Conservation (phyloP, 2,797 vertebrate genomes). For the Odontamblyopus rebecca region DNA sequence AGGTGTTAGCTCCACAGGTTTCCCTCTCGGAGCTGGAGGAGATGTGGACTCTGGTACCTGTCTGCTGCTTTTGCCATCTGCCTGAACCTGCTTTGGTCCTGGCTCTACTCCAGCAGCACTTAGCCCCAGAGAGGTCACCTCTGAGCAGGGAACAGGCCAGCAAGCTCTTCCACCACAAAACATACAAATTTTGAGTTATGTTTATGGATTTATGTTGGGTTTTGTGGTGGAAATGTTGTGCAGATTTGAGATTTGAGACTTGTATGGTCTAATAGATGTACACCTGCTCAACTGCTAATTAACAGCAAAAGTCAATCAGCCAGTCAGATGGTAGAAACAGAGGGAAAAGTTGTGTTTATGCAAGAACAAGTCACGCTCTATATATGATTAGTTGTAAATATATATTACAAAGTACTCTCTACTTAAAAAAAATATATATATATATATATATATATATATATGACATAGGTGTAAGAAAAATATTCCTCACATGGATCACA, state of each 20-base stretch:
- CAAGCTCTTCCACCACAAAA: conserved; percentile 12
- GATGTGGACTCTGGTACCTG: conserved; percentile 45
- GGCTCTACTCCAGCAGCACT: conserved; percentile 59
- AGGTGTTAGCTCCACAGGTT: conserved; percentile 73
- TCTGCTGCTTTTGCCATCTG: conserved; percentile 68
- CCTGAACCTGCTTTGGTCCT: conserved; percentile 45
- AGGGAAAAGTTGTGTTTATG: neutral
- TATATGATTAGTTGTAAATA: neutral
- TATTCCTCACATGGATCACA: too few relatives aligned
- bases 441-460: too few relatives aligned
- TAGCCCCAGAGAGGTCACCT: conserved; percentile 62
- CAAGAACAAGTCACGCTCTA: neutral
- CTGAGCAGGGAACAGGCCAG: conserved; percentile 28
- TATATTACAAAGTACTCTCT: neutral
- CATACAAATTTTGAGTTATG: neutral
- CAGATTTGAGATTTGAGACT: neutral
- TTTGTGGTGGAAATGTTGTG: neutral
- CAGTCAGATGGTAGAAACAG: neutral
- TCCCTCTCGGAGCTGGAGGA: conserved; percentile 52
- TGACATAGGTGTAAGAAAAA: too few relatives aligned
- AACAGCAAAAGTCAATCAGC: conserved; percentile 1
- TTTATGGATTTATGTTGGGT: neutral
- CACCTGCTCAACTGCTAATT: conserved; percentile 8
- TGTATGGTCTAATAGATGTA: neutral
- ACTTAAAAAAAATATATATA: too few relatives aligned